Conservation (phyloP, 2,797 vertebrate species). For the Periparus ater region DNA sequence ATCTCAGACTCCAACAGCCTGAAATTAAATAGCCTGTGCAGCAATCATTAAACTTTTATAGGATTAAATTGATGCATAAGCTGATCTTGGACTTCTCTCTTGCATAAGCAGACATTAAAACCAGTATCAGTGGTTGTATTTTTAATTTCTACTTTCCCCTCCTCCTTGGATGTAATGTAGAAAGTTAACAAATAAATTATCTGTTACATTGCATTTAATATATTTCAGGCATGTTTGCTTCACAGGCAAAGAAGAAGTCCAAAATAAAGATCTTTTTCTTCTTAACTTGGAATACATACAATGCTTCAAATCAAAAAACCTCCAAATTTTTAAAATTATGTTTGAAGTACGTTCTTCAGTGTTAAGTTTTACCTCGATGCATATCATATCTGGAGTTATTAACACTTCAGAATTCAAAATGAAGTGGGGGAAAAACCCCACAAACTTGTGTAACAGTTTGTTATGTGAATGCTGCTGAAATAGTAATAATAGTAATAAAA, state of each 20-base stretch:
- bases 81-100: not conserved
- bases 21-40: not conserved
- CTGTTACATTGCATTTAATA: not conserved
- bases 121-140: not conserved
- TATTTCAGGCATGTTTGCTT: not conserved
- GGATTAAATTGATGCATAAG: not conserved
- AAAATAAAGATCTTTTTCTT: not conserved
- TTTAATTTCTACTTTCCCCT: not conserved
- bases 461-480: not conserved
- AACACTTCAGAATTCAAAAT: not conserved
- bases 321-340: not conserved
- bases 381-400: not conserved
- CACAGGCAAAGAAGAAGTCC: not conserved
- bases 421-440: not conserved
- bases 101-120: not conserved
- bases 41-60: not conserved
- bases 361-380: not conserved
- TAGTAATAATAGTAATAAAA: not conserved
- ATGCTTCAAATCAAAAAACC: not conserved
- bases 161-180: not conserved
- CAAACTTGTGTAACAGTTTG: not conserved
- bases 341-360: not conserved
- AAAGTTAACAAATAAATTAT: not conserved
- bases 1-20: too few relatives aligned
- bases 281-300: not conserved